Base-by-base conservation (phyloP, 2,113 vertebrate genomes). In the Dromaius novaehollandiae region DNA sequence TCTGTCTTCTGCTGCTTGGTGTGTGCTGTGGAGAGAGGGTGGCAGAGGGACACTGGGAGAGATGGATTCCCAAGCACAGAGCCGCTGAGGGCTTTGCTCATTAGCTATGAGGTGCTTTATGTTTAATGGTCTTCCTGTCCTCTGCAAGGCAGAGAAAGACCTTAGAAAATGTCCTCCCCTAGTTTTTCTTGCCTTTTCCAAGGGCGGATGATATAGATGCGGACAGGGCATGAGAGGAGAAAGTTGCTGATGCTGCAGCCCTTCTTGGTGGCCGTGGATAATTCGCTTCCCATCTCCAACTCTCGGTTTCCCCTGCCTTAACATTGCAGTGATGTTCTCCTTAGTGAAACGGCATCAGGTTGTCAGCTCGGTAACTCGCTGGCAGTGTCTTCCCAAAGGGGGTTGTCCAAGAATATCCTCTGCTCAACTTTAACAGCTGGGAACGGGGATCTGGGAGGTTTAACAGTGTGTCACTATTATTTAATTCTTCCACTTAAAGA, bases 1-100 rank as follows among this genome's bases (percentile, higher is more conserved):
- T 97, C 90, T 1, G 11, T 93, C 96, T 98, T 94, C 75, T 22
- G 73, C 92, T 95, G 94, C 95, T 2, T 25, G 78, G 48, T 15
- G 11, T n/a, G 53, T 69, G 75, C 2, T 93, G 91, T 63, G 56
- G 68, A 55, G 25, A 26, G 48, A 21, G 44, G 51, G 64, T 55
- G 36, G n/a, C 46, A 85, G 28, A 68, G 11, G 66, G 56, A 58
- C 1, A 2, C 30, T 3, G 20, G n/a, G 60, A 55, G 68, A 83
- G 25, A 89, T 22, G 60, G 50, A 6, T 48, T 68, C 28, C 65
- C 34, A 44, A 2, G 5, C 56, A 9, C 71, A 75, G 38, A 76
- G 50, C 48, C 76, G 28, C 60, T 19, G 22, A 21, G 69, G 70
- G 55, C 53, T 80, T 84, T 89, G 80, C 58, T 89, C 2, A 1